These are phyloP conservation scores for Gavialis gangeticus DNA, from an alignment of 2,113 vertebrate species.

Conservation along the genomic window DNA sequence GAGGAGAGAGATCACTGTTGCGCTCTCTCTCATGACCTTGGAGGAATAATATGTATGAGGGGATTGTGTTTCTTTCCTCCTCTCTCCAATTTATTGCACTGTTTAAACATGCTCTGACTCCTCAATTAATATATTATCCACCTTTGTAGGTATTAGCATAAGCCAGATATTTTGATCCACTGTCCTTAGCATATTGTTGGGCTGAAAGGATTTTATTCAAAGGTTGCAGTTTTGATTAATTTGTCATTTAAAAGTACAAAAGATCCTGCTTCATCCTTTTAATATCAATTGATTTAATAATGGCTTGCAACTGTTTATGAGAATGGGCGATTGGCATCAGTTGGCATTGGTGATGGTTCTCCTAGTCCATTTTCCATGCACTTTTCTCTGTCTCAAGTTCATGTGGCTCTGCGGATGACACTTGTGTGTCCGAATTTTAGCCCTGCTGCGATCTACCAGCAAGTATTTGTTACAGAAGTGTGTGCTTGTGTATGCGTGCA, in stretches of 20 bases:
- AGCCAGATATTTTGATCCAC: neutral
- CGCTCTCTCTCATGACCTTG: neutral
- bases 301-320: neutral
- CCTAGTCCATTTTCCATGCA: slow-evolving; percentile 5
- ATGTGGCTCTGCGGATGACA: slow-evolving; percentile 5
- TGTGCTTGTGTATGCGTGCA: neutral
- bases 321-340: neutral
- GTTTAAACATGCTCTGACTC: neutral
- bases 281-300: slow-evolving; percentile 2
- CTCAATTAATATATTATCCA: neutral
- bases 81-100: neutral
- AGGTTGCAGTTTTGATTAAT: neutral
- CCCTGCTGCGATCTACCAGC: neutral
- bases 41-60: neutral
- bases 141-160: neutral
- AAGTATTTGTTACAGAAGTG: slow-evolving; percentile 32
- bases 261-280: neutral
- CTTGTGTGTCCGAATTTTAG: neutral
- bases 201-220: neutral
- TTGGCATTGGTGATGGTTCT: neutral
- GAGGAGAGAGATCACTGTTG: neutral
- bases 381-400: neutral
- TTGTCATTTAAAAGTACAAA: neutral
- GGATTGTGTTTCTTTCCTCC: neutral
- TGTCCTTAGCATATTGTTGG: neutral